phyloP scores from a whole-genome alignment of 2,797 vertebrate species.

The Bryconaethiops microstoma region DNA sequence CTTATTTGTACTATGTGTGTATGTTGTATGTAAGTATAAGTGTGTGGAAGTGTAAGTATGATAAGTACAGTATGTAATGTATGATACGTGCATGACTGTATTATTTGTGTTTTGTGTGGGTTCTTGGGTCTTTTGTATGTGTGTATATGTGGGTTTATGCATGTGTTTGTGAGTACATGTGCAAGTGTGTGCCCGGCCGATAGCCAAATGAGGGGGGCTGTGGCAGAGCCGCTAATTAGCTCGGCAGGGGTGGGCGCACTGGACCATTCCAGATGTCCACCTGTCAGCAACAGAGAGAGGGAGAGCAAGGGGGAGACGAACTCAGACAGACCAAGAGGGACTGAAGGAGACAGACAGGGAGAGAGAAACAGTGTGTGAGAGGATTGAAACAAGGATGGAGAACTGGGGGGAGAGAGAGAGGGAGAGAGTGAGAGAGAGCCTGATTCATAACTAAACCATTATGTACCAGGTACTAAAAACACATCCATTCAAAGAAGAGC shows the following conservation, averaged over 20 bases:
- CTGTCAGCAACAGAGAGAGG: conserved; percentile 20
- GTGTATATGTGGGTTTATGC: background rate
- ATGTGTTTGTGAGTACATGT: background rate
- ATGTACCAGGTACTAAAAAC: background rate
- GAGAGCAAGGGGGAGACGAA: background rate
- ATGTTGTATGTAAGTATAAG: background rate
- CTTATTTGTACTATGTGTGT: background rate
- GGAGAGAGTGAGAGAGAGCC: background rate
- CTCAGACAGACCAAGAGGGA: background rate
- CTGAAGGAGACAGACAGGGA: background rate
- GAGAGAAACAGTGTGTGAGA: background rate
- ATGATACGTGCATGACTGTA: too few relatives aligned
- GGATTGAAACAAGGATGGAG: background rate
- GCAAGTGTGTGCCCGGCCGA: background rate
- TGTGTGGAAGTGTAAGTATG: too few relatives aligned
- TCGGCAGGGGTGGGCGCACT: conserved; percentile 20
- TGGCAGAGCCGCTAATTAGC: conserved; percentile 18
- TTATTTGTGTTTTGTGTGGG: background rate
- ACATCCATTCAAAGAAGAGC: background rate
- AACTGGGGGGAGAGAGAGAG: background rate
- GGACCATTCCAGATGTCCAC: conserved; percentile 41
- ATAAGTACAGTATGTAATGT: too few relatives aligned
- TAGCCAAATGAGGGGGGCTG: background rate
- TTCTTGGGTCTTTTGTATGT: background rate
- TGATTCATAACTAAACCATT: background rate